A percentile compares a stretch with the other conserved stretches of the same genome.
These are phyloP conservation scores for Stictonetta naevosa DNA, from an alignment of 2,113 vertebrate species.

Conservation along the genomic window DNA sequence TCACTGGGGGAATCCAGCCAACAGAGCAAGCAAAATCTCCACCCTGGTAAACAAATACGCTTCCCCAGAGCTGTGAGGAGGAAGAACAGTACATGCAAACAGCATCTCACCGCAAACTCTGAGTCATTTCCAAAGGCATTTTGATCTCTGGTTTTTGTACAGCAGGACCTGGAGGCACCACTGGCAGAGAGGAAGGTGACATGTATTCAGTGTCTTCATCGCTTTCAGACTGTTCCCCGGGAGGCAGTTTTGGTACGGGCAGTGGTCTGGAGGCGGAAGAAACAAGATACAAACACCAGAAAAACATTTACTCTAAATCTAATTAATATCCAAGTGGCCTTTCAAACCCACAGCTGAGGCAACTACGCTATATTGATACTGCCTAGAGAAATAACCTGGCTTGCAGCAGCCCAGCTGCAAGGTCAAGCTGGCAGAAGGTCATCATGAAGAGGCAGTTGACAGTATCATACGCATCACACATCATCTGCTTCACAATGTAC, in stretches of 20 bases:
- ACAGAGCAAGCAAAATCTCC: not conserved
- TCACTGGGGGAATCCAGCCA: not conserved
- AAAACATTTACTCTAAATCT: not conserved
- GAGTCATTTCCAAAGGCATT: constrained; percentile 70
- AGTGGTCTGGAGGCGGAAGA: constrained; percentile 77
- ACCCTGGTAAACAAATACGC: not conserved
- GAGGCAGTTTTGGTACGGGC: constrained; percentile 77
- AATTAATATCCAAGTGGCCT: not conserved
- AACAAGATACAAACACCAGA: not conserved
- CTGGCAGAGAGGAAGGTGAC: constrained; percentile 91
- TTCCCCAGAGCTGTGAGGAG: not conserved
- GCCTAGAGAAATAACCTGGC: not conserved
- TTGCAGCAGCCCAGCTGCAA: not conserved
- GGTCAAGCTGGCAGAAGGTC: not conserved
- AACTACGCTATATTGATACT: not conserved
- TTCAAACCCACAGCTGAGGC: not conserved
- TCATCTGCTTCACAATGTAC: not conserved
- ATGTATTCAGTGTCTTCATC: constrained; percentile 95
- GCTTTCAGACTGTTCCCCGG: constrained; percentile 83
- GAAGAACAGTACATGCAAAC: not conserved
- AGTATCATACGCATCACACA: not conserved
- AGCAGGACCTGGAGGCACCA: constrained; percentile 75
- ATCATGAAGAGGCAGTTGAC: not conserved
- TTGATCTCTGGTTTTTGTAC: constrained; percentile 78
- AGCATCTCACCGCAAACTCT: constrained; percentile 72